phyloP scores from a whole-genome alignment of 2,888 invertebrate species.

The Neria commutata region DNA sequence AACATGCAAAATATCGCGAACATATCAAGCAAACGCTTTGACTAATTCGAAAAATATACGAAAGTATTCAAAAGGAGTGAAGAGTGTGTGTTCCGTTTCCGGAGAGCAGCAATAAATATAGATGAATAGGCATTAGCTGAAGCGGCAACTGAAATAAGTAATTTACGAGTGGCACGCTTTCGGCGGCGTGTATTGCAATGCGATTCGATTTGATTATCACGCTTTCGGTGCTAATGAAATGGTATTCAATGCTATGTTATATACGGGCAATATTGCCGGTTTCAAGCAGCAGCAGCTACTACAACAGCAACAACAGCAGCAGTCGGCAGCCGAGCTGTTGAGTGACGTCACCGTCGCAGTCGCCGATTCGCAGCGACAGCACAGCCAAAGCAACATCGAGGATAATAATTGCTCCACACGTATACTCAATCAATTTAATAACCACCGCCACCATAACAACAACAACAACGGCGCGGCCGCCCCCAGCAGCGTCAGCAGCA shows the following conservation, averaged over 20 bases:
- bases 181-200: conserved; percentile 31
- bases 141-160: no score
- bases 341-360: not conserved
- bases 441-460: conserved; percentile 9
- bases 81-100: no score
- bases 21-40: not conserved
- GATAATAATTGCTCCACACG: conserved; percentile 7
- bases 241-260: conserved; percentile 63
- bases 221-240: conserved; percentile 58
- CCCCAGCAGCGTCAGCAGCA: conserved; percentile 17
- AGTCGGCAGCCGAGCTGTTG: conserved; percentile 29
- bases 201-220: conserved; percentile 42
- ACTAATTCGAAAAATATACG: not conserved
- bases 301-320: conserved; percentile 35
- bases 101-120: no score
- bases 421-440: not conserved
- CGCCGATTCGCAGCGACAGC: conserved; percentile 2
- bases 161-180: conserved; percentile 1
- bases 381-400: conserved; percentile 11
- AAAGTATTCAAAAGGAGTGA: not conserved
- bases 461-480: conserved; percentile 15
- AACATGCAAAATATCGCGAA: not conserved
- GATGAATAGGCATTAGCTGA: no score
- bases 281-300: conserved; percentile 39
- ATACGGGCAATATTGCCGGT: conserved; percentile 59